phyloP scores from a whole-genome alignment of 2,888 invertebrate species.

The Stenurella melanura region DNA sequence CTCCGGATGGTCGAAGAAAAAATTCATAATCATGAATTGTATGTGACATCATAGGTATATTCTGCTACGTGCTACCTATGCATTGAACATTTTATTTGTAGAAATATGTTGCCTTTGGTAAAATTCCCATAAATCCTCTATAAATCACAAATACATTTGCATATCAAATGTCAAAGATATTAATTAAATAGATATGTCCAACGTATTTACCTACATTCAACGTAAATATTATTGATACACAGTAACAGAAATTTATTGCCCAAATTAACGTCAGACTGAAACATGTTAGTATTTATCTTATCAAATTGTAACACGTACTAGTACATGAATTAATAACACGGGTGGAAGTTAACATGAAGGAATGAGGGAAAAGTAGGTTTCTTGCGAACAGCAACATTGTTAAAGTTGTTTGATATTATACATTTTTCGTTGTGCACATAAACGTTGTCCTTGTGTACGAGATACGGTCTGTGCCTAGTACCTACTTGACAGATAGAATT shows the following conservation, averaged over 20 bases:
- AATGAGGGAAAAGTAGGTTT: conserved; percentile 66
- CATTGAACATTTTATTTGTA: not conserved
- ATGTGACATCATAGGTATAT: not conserved
- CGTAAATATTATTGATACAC: conserved; percentile 50
- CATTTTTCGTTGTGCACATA: conserved; percentile 68
- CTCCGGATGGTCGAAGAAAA: no score
- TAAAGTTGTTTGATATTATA: conserved; percentile 69
- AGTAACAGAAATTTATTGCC: conserved; percentile 32
- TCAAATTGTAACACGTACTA: conserved; percentile 39
- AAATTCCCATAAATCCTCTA: not conserved
- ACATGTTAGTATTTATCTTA: conserved; percentile 45
- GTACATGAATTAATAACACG: conserved; percentile 37
- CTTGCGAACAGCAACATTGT: conserved; percentile 68
- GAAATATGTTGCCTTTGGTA: not conserved
- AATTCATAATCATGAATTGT: not conserved
- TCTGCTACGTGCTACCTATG: not conserved
- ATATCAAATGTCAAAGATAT: conserved; percentile 39
- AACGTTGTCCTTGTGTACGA: conserved; percentile 67
- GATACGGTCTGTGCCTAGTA: conserved; percentile 71
- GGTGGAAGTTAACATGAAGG: conserved; percentile 42
- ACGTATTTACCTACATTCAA: conserved; percentile 44
- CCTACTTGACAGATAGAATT: conserved; percentile 69
- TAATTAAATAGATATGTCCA: conserved; percentile 43
- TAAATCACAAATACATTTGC: conserved; percentile 12
- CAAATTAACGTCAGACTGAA: conserved; percentile 45